Conservation (phyloP, 2,113 vertebrate genomes). For the Odobenus rosmarus region DNA sequence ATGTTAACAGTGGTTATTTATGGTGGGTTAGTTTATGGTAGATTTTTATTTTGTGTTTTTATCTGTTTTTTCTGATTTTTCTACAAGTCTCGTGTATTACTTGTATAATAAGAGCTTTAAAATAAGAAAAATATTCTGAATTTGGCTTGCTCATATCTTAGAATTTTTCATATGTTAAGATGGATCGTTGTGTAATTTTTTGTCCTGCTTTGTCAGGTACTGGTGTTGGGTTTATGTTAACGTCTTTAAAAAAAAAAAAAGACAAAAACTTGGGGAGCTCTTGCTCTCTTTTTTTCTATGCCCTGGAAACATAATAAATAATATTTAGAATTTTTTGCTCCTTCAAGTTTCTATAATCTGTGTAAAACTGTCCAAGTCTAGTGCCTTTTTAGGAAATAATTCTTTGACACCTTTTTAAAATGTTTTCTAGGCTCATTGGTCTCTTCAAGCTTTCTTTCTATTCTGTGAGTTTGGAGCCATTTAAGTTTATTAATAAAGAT, state of each 20-base stretch:
- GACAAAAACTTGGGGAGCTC: not conserved
- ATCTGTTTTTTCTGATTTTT: conserved; percentile 55
- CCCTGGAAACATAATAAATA: conserved; percentile 24
- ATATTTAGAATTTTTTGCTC: conserved; percentile 54
- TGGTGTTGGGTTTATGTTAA: conserved; percentile 19
- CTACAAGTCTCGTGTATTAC: conserved; percentile 7
- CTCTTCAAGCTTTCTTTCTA: conserved; percentile 27
- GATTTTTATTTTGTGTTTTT: conserved; percentile 51
- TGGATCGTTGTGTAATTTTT: not conserved
- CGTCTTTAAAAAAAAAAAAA: not conserved
- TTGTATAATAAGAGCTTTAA: conserved; percentile 61
- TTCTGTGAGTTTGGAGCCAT: not conserved
- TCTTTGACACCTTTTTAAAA: not conserved
- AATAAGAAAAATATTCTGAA: conserved; percentile 30
- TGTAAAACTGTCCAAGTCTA: conserved; percentile 62
- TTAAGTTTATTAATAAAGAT: not conserved
- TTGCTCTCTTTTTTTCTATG: conserved; percentile 62
- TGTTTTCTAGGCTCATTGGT: not conserved
- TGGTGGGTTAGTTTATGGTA: not conserved
- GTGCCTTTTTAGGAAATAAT: conserved; percentile 74
- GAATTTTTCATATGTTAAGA: conserved; percentile 43
- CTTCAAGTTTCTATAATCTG: conserved; percentile 68
- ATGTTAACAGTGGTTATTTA: conserved; percentile 66
- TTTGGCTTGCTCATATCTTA: conserved; percentile 8
- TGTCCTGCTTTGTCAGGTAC: conserved; percentile 13